Evolutionary conservation across 2,888 invertebrate species (phyloP).

Genomic region (Seira ritae): DNA sequence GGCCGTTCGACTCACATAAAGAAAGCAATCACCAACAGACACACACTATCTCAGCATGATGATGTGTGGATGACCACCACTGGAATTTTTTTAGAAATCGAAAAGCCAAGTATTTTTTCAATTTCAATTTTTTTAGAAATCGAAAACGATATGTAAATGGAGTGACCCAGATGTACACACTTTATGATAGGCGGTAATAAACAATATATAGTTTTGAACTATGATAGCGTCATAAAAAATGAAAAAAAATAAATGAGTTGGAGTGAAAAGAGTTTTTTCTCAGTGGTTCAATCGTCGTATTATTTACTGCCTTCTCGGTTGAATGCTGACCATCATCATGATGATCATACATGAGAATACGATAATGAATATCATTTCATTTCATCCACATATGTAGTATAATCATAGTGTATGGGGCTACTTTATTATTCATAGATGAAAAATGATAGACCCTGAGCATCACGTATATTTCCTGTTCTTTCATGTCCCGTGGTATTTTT

Average conservation of each 20-base stretch:
- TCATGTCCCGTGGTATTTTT: neutral
- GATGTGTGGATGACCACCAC: neutral
- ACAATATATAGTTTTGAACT: no score
- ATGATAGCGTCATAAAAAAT: neutral
- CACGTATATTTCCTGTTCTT: neutral
- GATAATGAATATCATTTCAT: neutral
- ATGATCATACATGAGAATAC: neutral
- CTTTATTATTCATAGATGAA: conserved; percentile 6
- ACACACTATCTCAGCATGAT: neutral
- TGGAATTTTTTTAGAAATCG: neutral
- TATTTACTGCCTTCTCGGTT: neutral
- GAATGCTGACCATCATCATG: neutral
- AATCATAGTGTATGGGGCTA: neutral
- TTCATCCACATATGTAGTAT: no score
- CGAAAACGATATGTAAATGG: neutral
- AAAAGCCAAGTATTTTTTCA: neutral
- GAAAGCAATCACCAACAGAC: neutral
- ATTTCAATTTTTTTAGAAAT: neutral
- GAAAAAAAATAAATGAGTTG: neutral
- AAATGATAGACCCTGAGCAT: neutral
- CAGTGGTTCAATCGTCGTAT: neutral
- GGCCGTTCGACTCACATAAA: no score
- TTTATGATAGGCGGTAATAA: neutral
- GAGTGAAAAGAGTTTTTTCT: neutral
- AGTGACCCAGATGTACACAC: neutral